Conservation (phyloP, 2,113 vertebrate genomes). For the Poecilia latipinna region DNA sequence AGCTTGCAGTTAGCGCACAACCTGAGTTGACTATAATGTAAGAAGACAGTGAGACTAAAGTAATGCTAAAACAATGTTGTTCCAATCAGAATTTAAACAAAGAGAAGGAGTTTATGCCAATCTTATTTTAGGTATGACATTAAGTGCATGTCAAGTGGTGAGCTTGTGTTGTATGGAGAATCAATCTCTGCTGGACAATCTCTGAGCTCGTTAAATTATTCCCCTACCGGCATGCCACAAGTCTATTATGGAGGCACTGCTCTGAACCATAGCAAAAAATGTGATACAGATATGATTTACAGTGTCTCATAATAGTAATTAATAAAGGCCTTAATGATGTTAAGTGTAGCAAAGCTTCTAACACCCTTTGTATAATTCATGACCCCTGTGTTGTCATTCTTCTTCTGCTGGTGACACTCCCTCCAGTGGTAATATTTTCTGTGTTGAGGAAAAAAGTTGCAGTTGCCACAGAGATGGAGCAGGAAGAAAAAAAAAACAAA, state of each 20-base stretch:
- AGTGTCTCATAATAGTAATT: constrained; percentile 57
- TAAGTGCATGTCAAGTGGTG: background rate
- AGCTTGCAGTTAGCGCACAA: too few relatives aligned
- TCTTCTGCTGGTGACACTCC: constrained; percentile 45
- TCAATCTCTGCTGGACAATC: background rate
- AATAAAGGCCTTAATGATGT: constrained; percentile 64
- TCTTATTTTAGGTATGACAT: background rate
- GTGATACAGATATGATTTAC: constrained; percentile 49
- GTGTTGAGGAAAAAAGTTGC: constrained; percentile 61
- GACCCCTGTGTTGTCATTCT: constrained; percentile 56
- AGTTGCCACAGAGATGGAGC: constrained; percentile 72
- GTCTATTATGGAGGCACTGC: constrained; percentile 37
- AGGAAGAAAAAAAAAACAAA: constrained; percentile 40
- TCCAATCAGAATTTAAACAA: background rate
- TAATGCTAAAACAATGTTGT: background rate
- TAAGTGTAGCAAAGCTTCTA: constrained; percentile 63
- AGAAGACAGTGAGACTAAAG: background rate
- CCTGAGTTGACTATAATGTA: too few relatives aligned
- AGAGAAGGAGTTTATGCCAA: background rate
- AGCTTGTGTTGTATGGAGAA: background rate
- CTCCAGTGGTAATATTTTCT: constrained; percentile 53
- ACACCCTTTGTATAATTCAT: constrained; percentile 65
- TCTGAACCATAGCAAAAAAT: constrained; percentile 46
- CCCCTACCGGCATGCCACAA: constrained; percentile 48
- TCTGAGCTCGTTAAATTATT: constrained; percentile 36